A percentile compares a stretch with the other conserved stretches of the same genome.
Conservation (phyloP, 2,888 invertebrate genomes). For the Eustalomyia histrio region DNA sequence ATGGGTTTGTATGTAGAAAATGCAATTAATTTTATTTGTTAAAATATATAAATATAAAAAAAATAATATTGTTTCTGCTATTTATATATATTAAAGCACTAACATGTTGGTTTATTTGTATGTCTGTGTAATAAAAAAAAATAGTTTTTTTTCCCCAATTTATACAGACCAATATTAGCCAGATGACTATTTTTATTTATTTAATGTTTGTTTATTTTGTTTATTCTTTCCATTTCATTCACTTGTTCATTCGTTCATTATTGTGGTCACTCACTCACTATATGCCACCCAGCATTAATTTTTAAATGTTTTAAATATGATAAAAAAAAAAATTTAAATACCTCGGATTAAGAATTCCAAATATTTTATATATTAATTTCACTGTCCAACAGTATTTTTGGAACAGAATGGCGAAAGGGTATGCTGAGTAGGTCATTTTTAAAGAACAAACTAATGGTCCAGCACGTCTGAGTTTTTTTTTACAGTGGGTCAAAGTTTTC, state of each 20-base stretch:
- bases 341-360: no score
- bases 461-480: no score
- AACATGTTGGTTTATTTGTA: not conserved
- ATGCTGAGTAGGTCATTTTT: no score
- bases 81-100: not conserved
- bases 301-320: not conserved
- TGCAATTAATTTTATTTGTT: conserved; percentile 29
- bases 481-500: no score
- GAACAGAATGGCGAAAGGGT: no score
- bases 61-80: not conserved
- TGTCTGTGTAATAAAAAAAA: conserved; percentile 8
- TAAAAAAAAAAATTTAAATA: no score
- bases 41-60: conserved; percentile 1
- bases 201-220: conserved; percentile 19
- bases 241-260: conserved; percentile 44
- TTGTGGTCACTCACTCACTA: conserved; percentile 54
- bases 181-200: conserved; percentile 18
- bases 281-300: not conserved
- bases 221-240: not conserved
- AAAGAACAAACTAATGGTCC: no score
- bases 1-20: conserved; percentile 3
- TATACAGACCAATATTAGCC: conserved; percentile 6
- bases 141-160: not conserved
- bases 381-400: no score
- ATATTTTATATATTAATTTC: no score